Conservation (phyloP, 2,888 invertebrate species). For the Baronia brevicornis region DNA sequence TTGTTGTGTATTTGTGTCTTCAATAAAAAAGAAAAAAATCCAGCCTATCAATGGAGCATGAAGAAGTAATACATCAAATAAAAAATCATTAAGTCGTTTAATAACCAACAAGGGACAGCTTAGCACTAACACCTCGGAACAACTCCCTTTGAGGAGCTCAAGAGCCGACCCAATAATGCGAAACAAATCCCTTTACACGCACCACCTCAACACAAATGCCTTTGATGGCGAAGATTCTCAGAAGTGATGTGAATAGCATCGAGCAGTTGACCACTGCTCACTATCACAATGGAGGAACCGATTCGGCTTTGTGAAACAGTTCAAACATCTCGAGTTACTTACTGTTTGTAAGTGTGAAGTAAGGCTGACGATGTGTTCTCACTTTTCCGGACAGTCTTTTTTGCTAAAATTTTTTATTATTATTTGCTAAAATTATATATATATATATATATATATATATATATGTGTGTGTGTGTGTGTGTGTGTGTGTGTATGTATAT, state of each 20-base stretch:
- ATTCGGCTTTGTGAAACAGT: constrained; percentile 31
- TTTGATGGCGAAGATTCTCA: constrained; percentile 31
- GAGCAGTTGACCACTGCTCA: constrained; percentile 40
- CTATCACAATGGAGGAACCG: constrained; percentile 21
- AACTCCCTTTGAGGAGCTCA: constrained; percentile 22
- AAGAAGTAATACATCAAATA: constrained; percentile 11
- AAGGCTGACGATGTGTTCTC: background rate
- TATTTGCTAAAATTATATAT: too few relatives aligned
- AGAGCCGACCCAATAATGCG: constrained; percentile 24
- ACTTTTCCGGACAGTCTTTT: too few relatives aligned
- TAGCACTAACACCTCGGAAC: constrained; percentile 42
- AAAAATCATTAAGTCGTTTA: constrained; percentile 18
- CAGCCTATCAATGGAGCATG: constrained; percentile 3
- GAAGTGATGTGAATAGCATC: constrained; percentile 28
- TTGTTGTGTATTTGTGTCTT: too few relatives aligned
- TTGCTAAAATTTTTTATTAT: too few relatives aligned
- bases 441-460: too few relatives aligned
- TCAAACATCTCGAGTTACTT: constrained; percentile 39
- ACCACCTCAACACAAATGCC: constrained; percentile 28
- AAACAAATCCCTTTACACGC: constrained; percentile 35
- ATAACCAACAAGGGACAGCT: constrained; percentile 19
- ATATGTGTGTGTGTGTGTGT: too few relatives aligned
- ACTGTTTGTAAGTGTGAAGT: constrained; percentile 24
- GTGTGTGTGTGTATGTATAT: too few relatives aligned
- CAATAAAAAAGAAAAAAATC: background rate